These are phyloP conservation scores for Lophotis ruficrista DNA, from an alignment of 2,113 vertebrate genomes.

Conservation along the genomic window DNA sequence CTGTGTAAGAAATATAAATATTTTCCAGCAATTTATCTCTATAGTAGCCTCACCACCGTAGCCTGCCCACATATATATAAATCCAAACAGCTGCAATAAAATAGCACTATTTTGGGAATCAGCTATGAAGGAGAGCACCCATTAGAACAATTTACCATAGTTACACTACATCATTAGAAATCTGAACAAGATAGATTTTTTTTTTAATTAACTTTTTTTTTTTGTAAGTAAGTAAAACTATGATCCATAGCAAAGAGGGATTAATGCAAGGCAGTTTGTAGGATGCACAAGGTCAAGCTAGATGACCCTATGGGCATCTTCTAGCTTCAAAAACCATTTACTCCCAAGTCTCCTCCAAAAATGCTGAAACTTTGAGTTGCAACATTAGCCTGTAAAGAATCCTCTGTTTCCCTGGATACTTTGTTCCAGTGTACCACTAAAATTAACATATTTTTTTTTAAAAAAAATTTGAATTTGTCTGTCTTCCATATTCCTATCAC, in stretches of 20 bases:
- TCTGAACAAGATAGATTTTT: not conserved
- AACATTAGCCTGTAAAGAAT: not conserved
- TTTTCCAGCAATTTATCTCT: not conserved
- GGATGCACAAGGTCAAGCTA: not conserved
- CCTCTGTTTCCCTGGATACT: not conserved
- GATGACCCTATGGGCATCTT: not conserved
- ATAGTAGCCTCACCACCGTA: not conserved
- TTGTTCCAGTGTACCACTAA: not conserved
- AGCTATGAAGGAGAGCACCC: not conserved
- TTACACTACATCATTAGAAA: not conserved
- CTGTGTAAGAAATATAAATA: not conserved
- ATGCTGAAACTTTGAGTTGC: not conserved
- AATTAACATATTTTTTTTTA: not conserved
- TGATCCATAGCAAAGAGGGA: not conserved
- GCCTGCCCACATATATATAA: not conserved
- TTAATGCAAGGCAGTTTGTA: not conserved
- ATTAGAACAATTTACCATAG: not conserved
- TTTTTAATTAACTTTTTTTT: not conserved
- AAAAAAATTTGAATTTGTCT: not conserved
- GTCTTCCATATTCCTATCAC: not conserved
- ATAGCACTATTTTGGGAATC: not conserved
- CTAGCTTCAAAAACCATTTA: not conserved
- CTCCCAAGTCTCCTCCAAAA: not conserved
- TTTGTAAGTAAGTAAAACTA: not conserved
- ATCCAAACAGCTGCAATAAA: not conserved